Percentiles rank a stretch among this genome's conserved stretches.
Conservation (phyloP, 2,113 vertebrate genomes). For the Mugil cephalus region DNA sequence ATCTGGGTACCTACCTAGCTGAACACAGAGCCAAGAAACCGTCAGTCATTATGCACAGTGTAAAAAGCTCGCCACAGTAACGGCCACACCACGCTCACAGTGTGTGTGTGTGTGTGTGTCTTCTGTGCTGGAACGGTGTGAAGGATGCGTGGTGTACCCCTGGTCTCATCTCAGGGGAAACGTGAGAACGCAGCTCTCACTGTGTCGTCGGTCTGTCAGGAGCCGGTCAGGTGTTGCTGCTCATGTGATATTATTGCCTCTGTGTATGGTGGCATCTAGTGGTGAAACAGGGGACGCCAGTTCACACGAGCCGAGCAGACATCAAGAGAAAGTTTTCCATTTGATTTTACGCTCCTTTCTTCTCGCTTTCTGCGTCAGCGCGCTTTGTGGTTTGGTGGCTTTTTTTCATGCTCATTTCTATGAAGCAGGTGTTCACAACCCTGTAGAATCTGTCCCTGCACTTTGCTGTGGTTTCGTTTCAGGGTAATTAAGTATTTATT, state of each 20-base stretch:
- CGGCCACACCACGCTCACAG: neutral
- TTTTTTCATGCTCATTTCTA: too few species aligned
- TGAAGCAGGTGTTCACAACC: too few species aligned
- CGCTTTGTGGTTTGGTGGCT: too few species aligned
- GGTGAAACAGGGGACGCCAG: constrained; percentile 3
- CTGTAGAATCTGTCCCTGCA: too few species aligned
- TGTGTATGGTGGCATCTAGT: constrained; percentile 63
- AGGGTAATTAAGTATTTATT: too few species aligned
- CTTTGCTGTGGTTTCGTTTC: too few species aligned
- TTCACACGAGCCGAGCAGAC: too few species aligned
- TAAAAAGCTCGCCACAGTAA: neutral
- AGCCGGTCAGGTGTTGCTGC: neutral
- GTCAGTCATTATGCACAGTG: neutral
- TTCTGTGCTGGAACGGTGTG: constrained; percentile 2
- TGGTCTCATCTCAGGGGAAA: constrained; percentile 1
- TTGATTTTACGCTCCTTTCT: too few species aligned
- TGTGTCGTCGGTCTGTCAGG: neutral
- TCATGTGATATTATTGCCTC: neutral
- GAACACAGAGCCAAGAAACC: constrained; percentile 29
- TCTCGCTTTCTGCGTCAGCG: too few species aligned
- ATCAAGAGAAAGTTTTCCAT: too few species aligned
- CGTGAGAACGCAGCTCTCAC: neutral
- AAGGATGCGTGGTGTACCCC: neutral
- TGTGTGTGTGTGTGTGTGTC: too few species aligned
- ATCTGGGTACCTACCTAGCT: constrained; percentile 65